These are phyloP conservation scores for Sarcophaga bullata DNA, from an alignment of 1,140 invertebrate genomes.

Conservation along the genomic window DNA sequence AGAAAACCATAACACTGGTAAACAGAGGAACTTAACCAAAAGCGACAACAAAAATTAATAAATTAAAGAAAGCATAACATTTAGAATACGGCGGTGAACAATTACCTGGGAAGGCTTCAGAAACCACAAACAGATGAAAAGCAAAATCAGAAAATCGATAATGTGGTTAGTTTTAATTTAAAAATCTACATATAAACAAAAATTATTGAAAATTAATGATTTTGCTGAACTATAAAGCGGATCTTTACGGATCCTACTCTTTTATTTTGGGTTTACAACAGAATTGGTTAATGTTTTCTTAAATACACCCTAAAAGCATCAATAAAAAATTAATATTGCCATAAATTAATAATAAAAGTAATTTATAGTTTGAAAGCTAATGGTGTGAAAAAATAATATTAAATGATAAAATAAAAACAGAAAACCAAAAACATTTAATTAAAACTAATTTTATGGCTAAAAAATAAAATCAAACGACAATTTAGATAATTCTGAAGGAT, in stretches of 20 bases:
- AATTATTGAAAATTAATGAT: not conserved
- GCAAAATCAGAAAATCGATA: constrained; percentile 68
- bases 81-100: constrained; percentile 76
- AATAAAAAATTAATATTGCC: not conserved
- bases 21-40: constrained; percentile 82
- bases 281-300: no score
- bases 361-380: constrained; percentile 19
- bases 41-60: constrained; percentile 92
- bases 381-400: not conserved
- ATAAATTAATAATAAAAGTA: not conserved
- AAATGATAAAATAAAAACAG: not conserved
- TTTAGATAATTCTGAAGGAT: no score
- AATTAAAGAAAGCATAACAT: constrained; percentile 93
- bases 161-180: constrained; percentile 69
- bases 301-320: not conserved
- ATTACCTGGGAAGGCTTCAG: constrained; percentile 66
- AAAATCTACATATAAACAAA: not conserved
- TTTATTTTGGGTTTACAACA: no score
- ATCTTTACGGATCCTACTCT: no score
- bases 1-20: constrained; percentile 79
- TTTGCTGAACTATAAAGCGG: no score
- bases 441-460: no score
- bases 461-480: no score
- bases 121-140: constrained; percentile 63
- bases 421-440: not conserved